Evolutionary conservation across 2,113 vertebrate genomes (phyloP), one percentile per base, ranked within the genome.

Genomic region (Ceuthmochares aereus): DNA sequence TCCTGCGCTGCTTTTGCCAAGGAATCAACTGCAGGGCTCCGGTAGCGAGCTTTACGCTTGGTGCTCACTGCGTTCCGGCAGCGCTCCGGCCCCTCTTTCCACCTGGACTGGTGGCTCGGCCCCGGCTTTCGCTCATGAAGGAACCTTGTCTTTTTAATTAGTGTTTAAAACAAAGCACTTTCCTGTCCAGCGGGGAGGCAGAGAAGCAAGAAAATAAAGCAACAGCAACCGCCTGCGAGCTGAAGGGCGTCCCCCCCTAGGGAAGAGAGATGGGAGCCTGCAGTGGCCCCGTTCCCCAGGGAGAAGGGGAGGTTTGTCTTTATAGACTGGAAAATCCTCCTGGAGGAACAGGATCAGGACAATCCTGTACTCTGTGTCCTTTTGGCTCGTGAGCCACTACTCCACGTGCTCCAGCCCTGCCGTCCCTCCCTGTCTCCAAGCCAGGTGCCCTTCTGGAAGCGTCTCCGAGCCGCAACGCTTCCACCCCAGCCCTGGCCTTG

Each of bases 11-110:
- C 73, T 29, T 32, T 80, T 37, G 14, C 60, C 11, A 26, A 40
- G 60, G 22, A 45, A 42, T 5, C 6, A 59, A 16, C 47, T 8
- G 62, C 75, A 18, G 91, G 85, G 8, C 40, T 40, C 15, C 0
- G 29, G 19, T 47, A 43, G n/a, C 51, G 1, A 52, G 82, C 63
- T 36, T 68, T 13, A 1, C 1, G 55, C 47, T 8, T 2, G 4
- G 55, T 1, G 49, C 6, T 22, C 4, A 2, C 77, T 17, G 47
- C 34, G 2, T 72, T 5, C 12, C 23, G 1, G 32, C 23, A 3
- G 10, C 0, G 6, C 37, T 66, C 52, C 59, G 14, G 73, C 58
- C n/a, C 30, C 49, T 42, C 36, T 36, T 63, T 72, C 52, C 34
- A 6, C 63, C 51, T 20, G 55, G 68, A 5, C 45, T 1, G 10